Base-by-base conservation (phyloP, 2,113 vertebrate species). In the Jacana jacana region DNA sequence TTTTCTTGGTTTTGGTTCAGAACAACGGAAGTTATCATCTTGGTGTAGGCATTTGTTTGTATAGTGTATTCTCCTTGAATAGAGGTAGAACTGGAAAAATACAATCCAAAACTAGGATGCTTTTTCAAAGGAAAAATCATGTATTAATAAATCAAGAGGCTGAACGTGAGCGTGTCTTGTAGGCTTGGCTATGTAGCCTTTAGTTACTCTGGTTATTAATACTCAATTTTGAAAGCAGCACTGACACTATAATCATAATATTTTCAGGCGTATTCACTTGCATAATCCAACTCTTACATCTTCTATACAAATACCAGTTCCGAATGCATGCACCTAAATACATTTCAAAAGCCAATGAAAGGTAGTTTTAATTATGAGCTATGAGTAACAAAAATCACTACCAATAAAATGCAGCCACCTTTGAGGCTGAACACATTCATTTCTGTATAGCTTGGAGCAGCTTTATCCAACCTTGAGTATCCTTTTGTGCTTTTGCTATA, bases 131-230 rank as follows among this genome's bases (percentile, higher is more conserved):
- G 33, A 77, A 51, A 75, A 9, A 49, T 44, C 35, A n/a, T 18
- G 24, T 63, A 30, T 31, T 35, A 40, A 75, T 31, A 91, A 86
- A 51, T 61, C 55, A 64, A 78, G 52, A 76, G 30, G 48, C 60
- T 91, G 65, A 86, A 40, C 9, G 1, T 63, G 35, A 91, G 33
- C 30, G 3, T 55, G 33, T 15, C 57, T 86, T 78, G 39, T 48
- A 70, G 52, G 30, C 66, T 93, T 58, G 39, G 65, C 37, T 42
- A 8, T 18, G 71, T 42, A 69, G 42, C 48, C 64, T 80, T 70
- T 51, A 37, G 78, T 83, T 92, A 33, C 64, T 91, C 55, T 39
- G 68, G 64, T 93, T 89, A 68, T 88, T 96, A 97, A 81, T 83
- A 95, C 31, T 89, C 68, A 77, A 28, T 61, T 88, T 61, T 40